Conservation (phyloP, 2,797 vertebrate species). For the Pagetopsis macropterus region DNA sequence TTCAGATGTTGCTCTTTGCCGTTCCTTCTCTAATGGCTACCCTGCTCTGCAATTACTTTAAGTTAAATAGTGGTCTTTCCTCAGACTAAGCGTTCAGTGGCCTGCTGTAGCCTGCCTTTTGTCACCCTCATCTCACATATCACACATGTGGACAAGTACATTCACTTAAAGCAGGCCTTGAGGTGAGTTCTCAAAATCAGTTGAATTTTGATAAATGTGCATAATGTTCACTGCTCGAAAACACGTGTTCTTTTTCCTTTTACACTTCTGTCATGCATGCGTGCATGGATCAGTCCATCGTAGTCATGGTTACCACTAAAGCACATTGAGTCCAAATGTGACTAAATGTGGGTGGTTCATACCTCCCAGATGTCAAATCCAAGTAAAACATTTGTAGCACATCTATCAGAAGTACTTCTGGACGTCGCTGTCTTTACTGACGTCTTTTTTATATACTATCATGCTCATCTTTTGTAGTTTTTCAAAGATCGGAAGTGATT, state of each 20-base stretch:
- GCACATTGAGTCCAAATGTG: slow-evolving; percentile 45
- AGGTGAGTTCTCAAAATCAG: not conserved
- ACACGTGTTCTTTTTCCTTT: slow-evolving; percentile 1
- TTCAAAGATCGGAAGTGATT: not conserved
- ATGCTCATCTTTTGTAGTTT: not conserved
- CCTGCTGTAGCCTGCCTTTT: slow-evolving; percentile 57
- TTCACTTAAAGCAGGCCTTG: not conserved
- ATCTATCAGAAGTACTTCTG: not conserved
- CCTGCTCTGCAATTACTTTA: slow-evolving; percentile 50
- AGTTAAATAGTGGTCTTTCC: slow-evolving; percentile 33
- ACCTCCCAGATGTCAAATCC: slow-evolving; percentile 37
- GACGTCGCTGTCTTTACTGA: not conserved
- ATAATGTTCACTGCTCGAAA: not conserved
- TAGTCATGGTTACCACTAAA: slow-evolving; percentile 33
- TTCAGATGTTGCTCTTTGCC: slow-evolving; percentile 44
- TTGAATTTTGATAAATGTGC: slow-evolving; percentile 14
- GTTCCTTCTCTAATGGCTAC: slow-evolving; percentile 33
- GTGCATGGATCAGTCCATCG: not conserved
- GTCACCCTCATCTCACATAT: slow-evolving; percentile 20
- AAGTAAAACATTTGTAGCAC: slow-evolving; percentile 15
- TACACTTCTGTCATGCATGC: slow-evolving; percentile 3
- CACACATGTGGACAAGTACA: slow-evolving; percentile 12
- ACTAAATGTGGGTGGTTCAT: slow-evolving; percentile 27
- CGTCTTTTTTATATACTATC: not conserved
- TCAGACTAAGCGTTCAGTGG: slow-evolving; percentile 17